Base-by-base conservation (phyloP, 2,113 vertebrate species). In the Probosciger aterrimus region DNA sequence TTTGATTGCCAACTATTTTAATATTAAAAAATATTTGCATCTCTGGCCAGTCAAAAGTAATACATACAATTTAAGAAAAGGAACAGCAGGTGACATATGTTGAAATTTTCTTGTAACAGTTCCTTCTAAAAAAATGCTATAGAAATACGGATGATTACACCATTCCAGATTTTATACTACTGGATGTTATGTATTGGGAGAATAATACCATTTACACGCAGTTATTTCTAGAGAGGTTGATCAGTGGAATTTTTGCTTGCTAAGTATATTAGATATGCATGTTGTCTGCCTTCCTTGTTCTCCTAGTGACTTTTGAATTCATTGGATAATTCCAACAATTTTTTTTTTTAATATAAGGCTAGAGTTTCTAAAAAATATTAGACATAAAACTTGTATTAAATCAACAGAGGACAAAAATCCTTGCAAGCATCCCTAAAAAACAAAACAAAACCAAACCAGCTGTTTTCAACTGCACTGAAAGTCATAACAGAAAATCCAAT, bases 21-120 rank as follows among this genome's bases (percentile, higher is more conserved):
- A 55, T 92, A 86, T 92, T 88, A 81, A 86, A 90, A 90, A 94
- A 67, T 86, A 88, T 86, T 9, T 84, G 84, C 81, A 83, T 80
- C 30, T 92, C 43, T 31, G 67, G 52, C 62, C 57, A 88, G 63
- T 77, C 76, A 93, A 53, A 82, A 91, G 67, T 49, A 90, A 90
- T 74, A 90, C 2, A 22, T 2, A 22, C 22, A 64, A 62, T 28
- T 62, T 69, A 59, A 73, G 68, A 68, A n/a, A 77, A 92, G 41
- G 63, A 82, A 94, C 46, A 83, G 90, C 60, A 90, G 28, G 82
- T 67, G 84, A 94, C 31, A 31, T 14, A 28, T 18, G 64, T 27
- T 71, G 46, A 78, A 33, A 71, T 86, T 65, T 60, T 81, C n/a
- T 78, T 41, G 69, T 67, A 9, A 35, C 9, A 13, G 12, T 22